These are phyloP conservation scores for Ostrea denselamellosa DNA, from an alignment of 1,140 invertebrate species.

Conservation along the genomic window DNA sequence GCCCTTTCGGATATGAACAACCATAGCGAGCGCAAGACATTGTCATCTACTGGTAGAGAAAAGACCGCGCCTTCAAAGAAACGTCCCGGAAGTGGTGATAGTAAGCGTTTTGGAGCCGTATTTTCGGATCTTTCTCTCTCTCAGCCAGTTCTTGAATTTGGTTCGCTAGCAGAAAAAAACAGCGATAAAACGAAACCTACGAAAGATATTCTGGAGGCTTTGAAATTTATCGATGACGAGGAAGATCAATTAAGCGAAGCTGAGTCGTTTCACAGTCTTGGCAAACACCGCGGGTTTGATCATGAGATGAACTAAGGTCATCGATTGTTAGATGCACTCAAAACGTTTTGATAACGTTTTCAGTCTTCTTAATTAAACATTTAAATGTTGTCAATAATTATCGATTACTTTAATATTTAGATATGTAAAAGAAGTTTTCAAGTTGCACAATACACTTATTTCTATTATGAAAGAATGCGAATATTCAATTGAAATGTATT, in stretches of 20 bases:
- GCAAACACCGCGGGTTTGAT: conserved; percentile 44
- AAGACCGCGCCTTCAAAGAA: not conserved
- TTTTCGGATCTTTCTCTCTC: conserved; percentile 13
- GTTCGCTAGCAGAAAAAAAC: not conserved
- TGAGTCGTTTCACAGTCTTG: conserved; percentile 52
- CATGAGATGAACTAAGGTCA: not conserved
- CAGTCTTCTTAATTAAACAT: no score
- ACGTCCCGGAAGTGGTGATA: not conserved
- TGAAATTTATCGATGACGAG: conserved; percentile 56
- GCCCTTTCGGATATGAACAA: conserved; percentile 35
- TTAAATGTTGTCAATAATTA: no score
- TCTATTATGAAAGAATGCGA: no score
- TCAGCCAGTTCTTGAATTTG: conserved; percentile 2
- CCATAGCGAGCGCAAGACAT: not conserved
- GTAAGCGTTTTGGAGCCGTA: conserved; percentile 12
- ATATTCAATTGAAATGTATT: no score
- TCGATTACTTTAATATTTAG: no score
- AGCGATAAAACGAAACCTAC: not conserved
- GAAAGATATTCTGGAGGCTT: conserved; percentile 44
- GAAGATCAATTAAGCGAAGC: conserved; percentile 55
- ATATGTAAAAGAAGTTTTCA: no score
- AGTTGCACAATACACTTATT: no score
- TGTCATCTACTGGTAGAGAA: not conserved
- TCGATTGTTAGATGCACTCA: not conserved
- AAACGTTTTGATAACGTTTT: no score